Evolutionary conservation across 2,797 vertebrate genomes (phyloP).

Genomic region (Scolopax rusticola): DNA sequence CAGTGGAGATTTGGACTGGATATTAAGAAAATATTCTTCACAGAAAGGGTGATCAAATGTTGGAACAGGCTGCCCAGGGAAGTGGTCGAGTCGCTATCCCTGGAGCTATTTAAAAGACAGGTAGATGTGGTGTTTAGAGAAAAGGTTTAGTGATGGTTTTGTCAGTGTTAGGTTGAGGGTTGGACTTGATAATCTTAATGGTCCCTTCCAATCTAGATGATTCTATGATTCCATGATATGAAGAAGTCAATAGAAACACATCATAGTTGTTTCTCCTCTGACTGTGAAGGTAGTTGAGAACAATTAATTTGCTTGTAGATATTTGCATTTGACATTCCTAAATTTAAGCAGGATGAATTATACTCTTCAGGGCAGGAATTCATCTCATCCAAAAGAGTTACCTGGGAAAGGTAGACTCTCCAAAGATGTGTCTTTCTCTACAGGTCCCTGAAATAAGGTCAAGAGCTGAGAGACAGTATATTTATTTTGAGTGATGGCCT

Average conservation of each 20-base stretch:
- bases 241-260: neutral
- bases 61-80: neutral
- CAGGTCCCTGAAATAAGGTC: neutral
- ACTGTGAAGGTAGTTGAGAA: neutral
- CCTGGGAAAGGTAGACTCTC: neutral
- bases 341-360: neutral
- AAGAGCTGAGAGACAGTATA: neutral
- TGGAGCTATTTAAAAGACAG: neutral
- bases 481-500: neutral
- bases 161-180: neutral
- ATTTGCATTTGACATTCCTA: neutral
- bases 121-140: rapidly evolving
- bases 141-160: neutral
- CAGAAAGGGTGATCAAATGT: neutral
- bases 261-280: neutral
- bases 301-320: neutral
- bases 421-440: neutral
- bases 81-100: neutral
- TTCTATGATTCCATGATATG: neutral
- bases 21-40: neutral
- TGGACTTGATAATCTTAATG: neutral
- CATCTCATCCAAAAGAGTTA: neutral
- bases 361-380: neutral
- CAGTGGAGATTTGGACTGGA: neutral
- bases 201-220: neutral